Percentiles rank a stretch among this genome's conserved stretches.
These are phyloP conservation scores for Hydrolagus affinis DNA, from an alignment of 2,113 vertebrate genomes.

Conservation along the genomic window DNA sequence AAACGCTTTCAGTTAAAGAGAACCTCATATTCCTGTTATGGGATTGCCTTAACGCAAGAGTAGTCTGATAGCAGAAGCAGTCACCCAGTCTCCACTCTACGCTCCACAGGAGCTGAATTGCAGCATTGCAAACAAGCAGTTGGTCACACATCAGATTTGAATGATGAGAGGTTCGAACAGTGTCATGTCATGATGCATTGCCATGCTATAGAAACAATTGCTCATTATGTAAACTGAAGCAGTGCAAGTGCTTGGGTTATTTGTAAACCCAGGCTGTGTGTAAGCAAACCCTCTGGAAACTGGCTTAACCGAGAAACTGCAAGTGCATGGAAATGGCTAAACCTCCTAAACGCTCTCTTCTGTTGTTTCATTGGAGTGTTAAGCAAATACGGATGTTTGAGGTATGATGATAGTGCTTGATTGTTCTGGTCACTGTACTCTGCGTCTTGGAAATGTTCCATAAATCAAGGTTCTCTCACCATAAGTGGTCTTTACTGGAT, in stretches of 20 bases:
- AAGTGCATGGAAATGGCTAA: background rate
- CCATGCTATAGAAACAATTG: background rate
- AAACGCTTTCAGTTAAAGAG: background rate
- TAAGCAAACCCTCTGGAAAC: background rate
- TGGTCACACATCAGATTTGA: background rate
- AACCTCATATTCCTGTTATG: background rate
- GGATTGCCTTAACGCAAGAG: background rate
- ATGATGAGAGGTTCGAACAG: background rate
- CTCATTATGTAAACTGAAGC: background rate
- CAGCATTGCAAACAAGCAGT: background rate
- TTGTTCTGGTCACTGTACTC: background rate
- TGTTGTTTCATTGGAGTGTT: background rate
- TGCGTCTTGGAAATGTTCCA: background rate
- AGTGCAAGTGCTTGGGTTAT: conserved; percentile 3
- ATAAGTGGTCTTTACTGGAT: background rate
- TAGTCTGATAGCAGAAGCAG: background rate
- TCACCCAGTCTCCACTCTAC: background rate
- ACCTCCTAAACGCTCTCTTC: background rate
- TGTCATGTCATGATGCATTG: background rate
- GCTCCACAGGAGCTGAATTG: background rate
- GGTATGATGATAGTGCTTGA: background rate
- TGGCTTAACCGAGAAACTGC: background rate
- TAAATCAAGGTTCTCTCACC: background rate
- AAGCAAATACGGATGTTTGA: background rate
- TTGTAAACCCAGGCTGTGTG: background rate